A percentile compares a stretch with the other conserved stretches of the same genome.
phyloP scores from a whole-genome alignment of 2,888 invertebrate species.

The Andrena marginata region DNA sequence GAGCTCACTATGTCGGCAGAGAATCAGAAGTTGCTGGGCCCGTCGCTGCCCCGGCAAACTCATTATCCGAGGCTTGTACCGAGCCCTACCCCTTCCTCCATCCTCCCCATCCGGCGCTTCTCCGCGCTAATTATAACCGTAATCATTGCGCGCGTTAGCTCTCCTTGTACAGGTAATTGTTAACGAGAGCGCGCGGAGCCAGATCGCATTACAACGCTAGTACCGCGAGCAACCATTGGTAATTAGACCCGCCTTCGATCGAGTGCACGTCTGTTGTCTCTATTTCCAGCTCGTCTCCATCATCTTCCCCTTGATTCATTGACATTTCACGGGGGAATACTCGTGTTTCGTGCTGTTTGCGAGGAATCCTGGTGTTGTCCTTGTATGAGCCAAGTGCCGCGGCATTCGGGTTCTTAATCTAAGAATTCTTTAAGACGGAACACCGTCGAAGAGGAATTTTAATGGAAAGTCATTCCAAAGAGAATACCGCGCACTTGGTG shows the following conservation, averaged over 20 bases:
- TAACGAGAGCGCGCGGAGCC: conserved; percentile 74
- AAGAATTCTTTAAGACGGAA: too few species aligned
- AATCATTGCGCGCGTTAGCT: conserved; percentile 76
- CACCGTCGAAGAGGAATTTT: too few species aligned
- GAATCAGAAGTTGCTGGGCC: conserved; percentile 56
- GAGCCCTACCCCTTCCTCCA: conserved; percentile 40
- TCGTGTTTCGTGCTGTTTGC: too few species aligned
- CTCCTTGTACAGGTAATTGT: conserved; percentile 76
- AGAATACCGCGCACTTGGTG: too few species aligned
- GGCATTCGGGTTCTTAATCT: too few species aligned
- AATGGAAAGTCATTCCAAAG: too few species aligned
- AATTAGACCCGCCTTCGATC: conserved; percentile 68
- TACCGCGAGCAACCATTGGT: conserved; percentile 59
- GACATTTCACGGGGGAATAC: neutral
- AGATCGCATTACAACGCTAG: conserved; percentile 72
- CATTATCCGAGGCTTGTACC: conserved; percentile 68
- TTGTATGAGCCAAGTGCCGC: too few species aligned
- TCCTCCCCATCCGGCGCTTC: conserved; percentile 27
- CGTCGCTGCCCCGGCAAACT: conserved; percentile 68
- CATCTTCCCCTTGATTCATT: conserved; percentile 12
- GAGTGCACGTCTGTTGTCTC: conserved; percentile 34
- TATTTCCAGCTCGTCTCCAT: conserved; percentile 13
- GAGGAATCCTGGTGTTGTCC: too few species aligned
- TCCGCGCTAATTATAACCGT: conserved; percentile 77
- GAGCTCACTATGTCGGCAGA: conserved; percentile 19